Evolutionary conservation across 30 jellyfish, hydroid and myxozoan species (phyloP).

Genomic region (Aurelia sp.): DNA sequence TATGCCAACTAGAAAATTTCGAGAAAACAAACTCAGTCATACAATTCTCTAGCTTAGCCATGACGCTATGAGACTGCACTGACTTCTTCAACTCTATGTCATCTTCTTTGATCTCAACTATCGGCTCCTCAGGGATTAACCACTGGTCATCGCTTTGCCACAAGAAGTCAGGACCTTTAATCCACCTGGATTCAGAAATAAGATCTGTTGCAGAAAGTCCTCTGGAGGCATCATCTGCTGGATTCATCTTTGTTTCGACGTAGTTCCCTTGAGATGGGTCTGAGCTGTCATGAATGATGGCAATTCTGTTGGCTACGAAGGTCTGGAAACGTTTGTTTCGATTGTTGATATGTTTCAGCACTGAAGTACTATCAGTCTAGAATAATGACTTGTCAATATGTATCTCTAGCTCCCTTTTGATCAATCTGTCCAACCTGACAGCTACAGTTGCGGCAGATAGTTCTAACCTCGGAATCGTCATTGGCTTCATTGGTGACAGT

Average conservation of each 20-base stretch:
- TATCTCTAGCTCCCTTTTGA: conserved; percentile 34
- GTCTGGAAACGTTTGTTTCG: conserved; percentile 29
- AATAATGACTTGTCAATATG: conserved; percentile 2
- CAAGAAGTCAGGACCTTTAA: conserved; percentile 59
- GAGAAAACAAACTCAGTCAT: background rate
- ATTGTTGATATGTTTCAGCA: conserved; percentile 45
- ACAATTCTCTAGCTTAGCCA: background rate
- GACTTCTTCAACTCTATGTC: conserved; percentile 9
- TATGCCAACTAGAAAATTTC: conserved; percentile 12
- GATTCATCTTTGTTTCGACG: conserved; percentile 26
- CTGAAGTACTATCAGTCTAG: conserved; percentile 79
- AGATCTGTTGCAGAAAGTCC: conserved; percentile 33
- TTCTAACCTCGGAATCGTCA: conserved; percentile 65
- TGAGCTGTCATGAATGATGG: conserved; percentile 59
- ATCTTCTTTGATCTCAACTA: background rate
- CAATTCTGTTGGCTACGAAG: conserved; percentile 56
- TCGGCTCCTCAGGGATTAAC: background rate
- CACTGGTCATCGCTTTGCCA: conserved; percentile 6
- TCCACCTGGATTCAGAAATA: conserved; percentile 19
- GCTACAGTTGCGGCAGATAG: conserved; percentile 50
- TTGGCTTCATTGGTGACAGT: conserved; percentile 30
- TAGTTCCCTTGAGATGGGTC: conserved; percentile 63
- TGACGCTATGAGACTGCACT: background rate
- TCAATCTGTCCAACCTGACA: conserved; percentile 6
- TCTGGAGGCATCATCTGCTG: conserved; percentile 71